Evolutionary conservation across 1,140 invertebrate species (phyloP).

Genomic region (Archegozetes longisetosus): DNA sequence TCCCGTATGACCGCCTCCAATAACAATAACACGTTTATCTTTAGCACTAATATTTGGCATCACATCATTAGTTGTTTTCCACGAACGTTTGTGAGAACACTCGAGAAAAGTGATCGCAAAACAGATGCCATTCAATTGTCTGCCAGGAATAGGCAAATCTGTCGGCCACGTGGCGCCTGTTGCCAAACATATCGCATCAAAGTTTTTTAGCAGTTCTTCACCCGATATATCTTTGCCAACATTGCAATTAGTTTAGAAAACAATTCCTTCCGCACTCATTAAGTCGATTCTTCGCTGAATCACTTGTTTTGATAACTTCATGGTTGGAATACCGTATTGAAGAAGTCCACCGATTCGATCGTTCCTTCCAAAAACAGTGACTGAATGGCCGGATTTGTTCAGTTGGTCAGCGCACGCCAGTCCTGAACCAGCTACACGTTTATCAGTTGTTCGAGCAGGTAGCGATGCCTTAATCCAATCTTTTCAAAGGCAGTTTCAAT

Average conservation of each 20-base stretch:
- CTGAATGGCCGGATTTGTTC: conserved; percentile 79
- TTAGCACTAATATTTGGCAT: conserved; percentile 48
- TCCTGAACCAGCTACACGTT: conserved; percentile 71
- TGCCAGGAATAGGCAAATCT: conserved; percentile 55
- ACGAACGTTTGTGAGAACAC: conserved; percentile 89
- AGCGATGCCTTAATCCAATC: conserved; percentile 79
- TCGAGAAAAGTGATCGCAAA: conserved; percentile 97
- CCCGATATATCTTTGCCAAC: conserved; percentile 80
- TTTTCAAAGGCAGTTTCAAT: conserved; percentile 95
- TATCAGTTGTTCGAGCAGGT: conserved; percentile 56
- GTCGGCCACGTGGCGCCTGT: conserved; percentile 91
- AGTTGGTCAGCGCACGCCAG: conserved; percentile 89
- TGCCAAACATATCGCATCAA: conserved; percentile 75
- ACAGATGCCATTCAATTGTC: conserved; percentile 75
- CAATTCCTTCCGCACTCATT: conserved; percentile 73
- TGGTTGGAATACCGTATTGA: conserved; percentile 94
- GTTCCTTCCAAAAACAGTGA: conserved; percentile 92
- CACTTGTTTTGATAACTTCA: conserved; percentile 76
- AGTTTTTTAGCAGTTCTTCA: conserved; percentile 48
- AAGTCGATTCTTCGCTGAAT: conserved; percentile 76
- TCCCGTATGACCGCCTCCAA: conserved; percentile 98
- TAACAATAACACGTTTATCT: conserved; percentile 87
- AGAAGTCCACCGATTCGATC: conserved; percentile 84
- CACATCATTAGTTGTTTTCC: conserved; percentile 25
- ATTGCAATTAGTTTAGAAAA: conserved; percentile 72